These are phyloP conservation scores for Rhegmatorhina hoffmannsi DNA, from an alignment of 2,113 vertebrate genomes.

Conservation along the genomic window DNA sequence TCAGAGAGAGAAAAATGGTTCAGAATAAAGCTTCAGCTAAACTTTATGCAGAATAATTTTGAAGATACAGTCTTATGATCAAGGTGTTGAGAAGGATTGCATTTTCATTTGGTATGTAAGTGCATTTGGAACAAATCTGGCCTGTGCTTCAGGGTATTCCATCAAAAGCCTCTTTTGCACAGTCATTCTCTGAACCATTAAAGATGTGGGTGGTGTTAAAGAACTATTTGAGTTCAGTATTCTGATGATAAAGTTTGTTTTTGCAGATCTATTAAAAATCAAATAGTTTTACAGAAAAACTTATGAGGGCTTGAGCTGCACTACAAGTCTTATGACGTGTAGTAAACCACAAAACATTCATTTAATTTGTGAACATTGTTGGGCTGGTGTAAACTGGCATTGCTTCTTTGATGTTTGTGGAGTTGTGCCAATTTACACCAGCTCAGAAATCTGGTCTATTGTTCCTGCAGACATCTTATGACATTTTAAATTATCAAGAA, in stretches of 20 bases:
- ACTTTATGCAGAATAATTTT: conserved; percentile 28
- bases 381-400: conserved; percentile 33
- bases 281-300: neutral
- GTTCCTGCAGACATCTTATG: conserved; percentile 17
- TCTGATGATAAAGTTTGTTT: neutral
- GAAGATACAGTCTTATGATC: conserved; percentile 32
- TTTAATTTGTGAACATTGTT: conserved; percentile 56
- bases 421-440: conserved; percentile 1
- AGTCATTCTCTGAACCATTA: neutral
- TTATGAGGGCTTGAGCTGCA: neutral
- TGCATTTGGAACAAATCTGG: conserved; percentile 38
- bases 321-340: conserved; percentile 5
- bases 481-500: conserved; percentile 35
- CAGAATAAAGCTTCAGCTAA: conserved; percentile 22
- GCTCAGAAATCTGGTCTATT: conserved; percentile 45
- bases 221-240: neutral
- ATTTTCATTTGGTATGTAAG: conserved; percentile 73
- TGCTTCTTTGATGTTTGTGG: conserved; percentile 25
- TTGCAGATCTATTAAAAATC: neutral
- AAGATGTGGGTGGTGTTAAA: neutral
- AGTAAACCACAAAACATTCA: conserved; percentile 34
- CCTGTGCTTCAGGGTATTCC: conserved; percentile 12
- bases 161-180: neutral
- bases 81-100: conserved; percentile 56
- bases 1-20: conserved; percentile 3